These are phyloP conservation scores for Holocentrus rufus DNA, from an alignment of 2,797 vertebrate genomes.

Conservation along the genomic window DNA sequence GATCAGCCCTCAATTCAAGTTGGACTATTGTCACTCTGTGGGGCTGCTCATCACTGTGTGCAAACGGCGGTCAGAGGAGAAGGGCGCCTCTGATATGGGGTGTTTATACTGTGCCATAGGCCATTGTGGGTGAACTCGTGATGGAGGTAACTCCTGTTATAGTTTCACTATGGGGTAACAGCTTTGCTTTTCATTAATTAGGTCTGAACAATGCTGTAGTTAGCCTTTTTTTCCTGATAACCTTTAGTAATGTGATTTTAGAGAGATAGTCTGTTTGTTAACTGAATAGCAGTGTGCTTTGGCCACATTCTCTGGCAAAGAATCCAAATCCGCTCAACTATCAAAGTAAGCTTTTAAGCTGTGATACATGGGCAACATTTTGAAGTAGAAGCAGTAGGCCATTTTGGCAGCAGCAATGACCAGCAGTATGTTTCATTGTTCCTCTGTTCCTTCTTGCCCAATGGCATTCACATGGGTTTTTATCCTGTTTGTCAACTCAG, in stretches of 20 bases:
- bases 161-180: constrained; percentile 40
- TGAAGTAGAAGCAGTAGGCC: constrained; percentile 1
- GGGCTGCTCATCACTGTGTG: constrained; percentile 58
- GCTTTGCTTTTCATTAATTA: constrained; percentile 38
- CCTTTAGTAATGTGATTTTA: constrained; percentile 11
- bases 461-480: neutral
- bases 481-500: neutral
- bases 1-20: constrained; percentile 72
- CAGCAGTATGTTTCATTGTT: neutral
- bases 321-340: neutral
- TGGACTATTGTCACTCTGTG: constrained; percentile 62
- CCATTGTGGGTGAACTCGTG: constrained; percentile 63
- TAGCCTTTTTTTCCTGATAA: neutral
- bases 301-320: constrained; percentile 7
- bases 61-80: constrained; percentile 48
- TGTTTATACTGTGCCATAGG: constrained; percentile 49
- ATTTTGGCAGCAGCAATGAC: neutral
- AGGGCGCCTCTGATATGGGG: constrained; percentile 45
- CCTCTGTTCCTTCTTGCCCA: neutral
- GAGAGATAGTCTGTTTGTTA: neutral
- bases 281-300: neutral
- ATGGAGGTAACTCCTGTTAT: constrained; percentile 73
- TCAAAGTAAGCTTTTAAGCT: constrained; percentile 24
- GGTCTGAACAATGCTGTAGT: neutral
- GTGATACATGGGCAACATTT: neutral